A percentile compares a stretch with the other conserved stretches of the same genome.
These are phyloP conservation scores for Phengaris arion DNA, from an alignment of 2,888 invertebrate species.

Conservation along the genomic window DNA sequence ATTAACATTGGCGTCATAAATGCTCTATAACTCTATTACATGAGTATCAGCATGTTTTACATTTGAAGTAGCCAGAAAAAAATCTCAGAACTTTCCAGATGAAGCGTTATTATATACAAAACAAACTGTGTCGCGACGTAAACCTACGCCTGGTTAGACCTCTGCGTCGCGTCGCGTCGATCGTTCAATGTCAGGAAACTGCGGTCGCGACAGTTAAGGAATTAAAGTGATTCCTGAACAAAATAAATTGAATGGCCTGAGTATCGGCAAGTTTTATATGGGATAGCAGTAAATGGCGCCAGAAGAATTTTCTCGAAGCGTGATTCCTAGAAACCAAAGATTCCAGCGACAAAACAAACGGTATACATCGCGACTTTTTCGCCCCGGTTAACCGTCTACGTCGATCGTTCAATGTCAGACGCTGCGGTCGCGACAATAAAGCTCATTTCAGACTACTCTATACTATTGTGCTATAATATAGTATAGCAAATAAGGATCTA, in stretches of 20 bases:
- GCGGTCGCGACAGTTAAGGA: conserved; percentile 53
- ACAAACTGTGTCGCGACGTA: too few relatives aligned
- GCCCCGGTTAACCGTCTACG: conserved; percentile 1
- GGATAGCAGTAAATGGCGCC: too few relatives aligned
- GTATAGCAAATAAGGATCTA: too few relatives aligned
- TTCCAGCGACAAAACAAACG: not conserved
- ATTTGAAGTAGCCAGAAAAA: too few relatives aligned
- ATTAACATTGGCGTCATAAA: too few relatives aligned
- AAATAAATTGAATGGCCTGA: not conserved
- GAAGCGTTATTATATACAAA: too few relatives aligned
- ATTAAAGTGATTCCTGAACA: conserved; percentile 65
- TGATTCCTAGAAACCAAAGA: not conserved
- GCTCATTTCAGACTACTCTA: too few relatives aligned
- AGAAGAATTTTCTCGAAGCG: not conserved
- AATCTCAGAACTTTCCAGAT: too few relatives aligned
- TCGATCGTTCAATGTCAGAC: conserved; percentile 29
- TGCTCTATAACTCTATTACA: too few relatives aligned
- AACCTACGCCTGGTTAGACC: not conserved
- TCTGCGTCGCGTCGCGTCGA: conserved; percentile 11
- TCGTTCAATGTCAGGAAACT: conserved; percentile 29
- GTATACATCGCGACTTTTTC: not conserved
- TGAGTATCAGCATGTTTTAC: too few relatives aligned
- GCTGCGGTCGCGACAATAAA: conserved; percentile 43
- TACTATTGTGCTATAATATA: too few relatives aligned
- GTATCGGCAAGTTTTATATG: too few relatives aligned